These are phyloP conservation scores for Lepilemur ruficaudatus DNA, from an alignment of 2,797 vertebrate genomes.

Conservation along the genomic window DNA sequence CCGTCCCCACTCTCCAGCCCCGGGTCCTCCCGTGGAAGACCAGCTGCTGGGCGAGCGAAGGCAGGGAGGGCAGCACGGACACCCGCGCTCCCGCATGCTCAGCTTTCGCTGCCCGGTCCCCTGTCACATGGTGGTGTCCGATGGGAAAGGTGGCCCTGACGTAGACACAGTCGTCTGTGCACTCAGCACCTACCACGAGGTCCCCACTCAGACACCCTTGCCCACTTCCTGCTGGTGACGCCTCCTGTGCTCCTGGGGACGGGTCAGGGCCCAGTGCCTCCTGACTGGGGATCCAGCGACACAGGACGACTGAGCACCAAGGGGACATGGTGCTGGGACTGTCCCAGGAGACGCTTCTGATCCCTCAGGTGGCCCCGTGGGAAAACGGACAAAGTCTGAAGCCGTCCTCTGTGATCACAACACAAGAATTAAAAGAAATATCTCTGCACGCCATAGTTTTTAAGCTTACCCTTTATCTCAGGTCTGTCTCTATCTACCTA, in stretches of 20 bases:
- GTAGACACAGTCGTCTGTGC: too few species aligned
- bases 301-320: not conserved
- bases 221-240: too few species aligned
- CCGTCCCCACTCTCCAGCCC: not conserved
- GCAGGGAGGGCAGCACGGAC: not conserved
- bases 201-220: not conserved
- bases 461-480: not conserved
- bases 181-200: not conserved
- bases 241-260: too few species aligned
- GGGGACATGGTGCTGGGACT: not conserved
- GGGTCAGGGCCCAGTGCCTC: too few species aligned
- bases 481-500: not conserved
- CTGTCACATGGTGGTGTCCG: not conserved
- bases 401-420: not conserved
- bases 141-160: not conserved
- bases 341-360: not conserved
- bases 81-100: too few species aligned
- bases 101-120: accelerated
- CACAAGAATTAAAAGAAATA: not conserved
- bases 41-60: not conserved
- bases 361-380: not conserved
- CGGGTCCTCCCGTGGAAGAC: not conserved
- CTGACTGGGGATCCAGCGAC: not conserved
- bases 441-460: not conserved
- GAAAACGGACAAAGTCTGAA: not conserved